These are phyloP conservation scores for Emmelina monodactyla DNA, from an alignment of 2,888 invertebrate species.

Conservation along the genomic window DNA sequence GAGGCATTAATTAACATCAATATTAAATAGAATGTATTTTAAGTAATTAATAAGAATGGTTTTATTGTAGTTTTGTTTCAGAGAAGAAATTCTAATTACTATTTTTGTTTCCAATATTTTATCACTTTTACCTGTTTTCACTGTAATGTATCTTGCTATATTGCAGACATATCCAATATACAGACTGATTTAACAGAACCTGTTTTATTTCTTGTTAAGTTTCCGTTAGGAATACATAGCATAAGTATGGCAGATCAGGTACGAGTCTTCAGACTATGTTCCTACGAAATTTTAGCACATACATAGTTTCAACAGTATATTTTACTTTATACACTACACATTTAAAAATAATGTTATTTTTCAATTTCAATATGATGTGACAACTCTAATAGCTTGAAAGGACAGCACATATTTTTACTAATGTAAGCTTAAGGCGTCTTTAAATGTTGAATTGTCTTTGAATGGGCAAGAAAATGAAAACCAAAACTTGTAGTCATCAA, in stretches of 20 bases:
- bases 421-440: too few species aligned
- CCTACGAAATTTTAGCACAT: too few species aligned
- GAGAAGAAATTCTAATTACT: conserved; percentile 63
- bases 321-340: too few species aligned
- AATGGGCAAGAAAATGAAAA: neutral
- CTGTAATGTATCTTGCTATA: conserved; percentile 66
- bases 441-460: neutral
- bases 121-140: conserved; percentile 64
- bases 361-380: too few species aligned
- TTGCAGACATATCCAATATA: conserved; percentile 69
- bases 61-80: conserved; percentile 64
- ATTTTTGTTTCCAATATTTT: conserved; percentile 66
- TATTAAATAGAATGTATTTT: conserved; percentile 55
- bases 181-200: conserved; percentile 58
- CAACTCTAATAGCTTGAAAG: too few species aligned
- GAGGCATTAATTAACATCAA: conserved; percentile 64
- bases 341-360: too few species aligned
- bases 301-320: too few species aligned
- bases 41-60: conserved; percentile 60
- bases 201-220: conserved; percentile 2
- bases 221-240: too few species aligned
- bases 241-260: too few species aligned
- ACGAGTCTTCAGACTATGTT: too few species aligned
- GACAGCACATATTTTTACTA: neutral
- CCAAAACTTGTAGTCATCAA: neutral